Percentiles rank a stretch among this genome's conserved stretches.
These are phyloP conservation scores for Oxycera nigricornis DNA, from an alignment of 2,888 invertebrate species.

Conservation along the genomic window DNA sequence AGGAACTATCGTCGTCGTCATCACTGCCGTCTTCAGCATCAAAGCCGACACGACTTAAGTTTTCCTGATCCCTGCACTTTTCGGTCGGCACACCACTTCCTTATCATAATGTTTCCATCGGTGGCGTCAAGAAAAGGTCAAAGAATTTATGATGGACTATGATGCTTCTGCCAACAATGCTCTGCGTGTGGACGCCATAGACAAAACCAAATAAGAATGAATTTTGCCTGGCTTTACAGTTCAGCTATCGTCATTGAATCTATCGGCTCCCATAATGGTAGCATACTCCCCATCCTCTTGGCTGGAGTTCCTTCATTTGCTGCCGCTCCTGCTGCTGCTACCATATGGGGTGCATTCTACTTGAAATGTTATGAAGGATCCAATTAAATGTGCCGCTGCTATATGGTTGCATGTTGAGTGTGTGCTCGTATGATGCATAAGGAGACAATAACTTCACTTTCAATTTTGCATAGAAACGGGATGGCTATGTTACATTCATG, in stretches of 20 bases:
- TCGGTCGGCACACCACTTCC: not conserved
- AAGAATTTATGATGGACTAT: not conserved
- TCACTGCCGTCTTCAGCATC: not conserved
- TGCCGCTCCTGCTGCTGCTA: not conserved
- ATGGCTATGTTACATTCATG: not conserved
- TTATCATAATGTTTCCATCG: not conserved
- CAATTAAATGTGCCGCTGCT: constrained; percentile 20
- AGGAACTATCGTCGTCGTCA: not conserved
- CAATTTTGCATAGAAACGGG: not conserved
- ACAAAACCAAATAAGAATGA: too few relatives aligned
- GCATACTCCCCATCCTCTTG: too few relatives aligned
- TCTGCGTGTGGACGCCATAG: not conserved
- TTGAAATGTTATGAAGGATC: constrained; percentile 30
- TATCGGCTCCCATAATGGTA: not conserved
- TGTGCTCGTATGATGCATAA: not conserved
- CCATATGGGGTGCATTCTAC: not conserved
- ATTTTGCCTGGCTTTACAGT: not conserved
- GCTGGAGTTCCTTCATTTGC: not conserved
- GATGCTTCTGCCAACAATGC: not conserved
- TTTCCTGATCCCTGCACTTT: not conserved
- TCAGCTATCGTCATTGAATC: not conserved
- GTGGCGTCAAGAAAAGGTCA: constrained; percentile 22
- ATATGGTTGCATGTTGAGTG: not conserved
- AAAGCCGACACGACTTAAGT: not conserved
- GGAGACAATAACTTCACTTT: constrained; percentile 17